A percentile compares a stretch with the other conserved stretches of the same genome.
phyloP scores from a whole-genome alignment of 2,113 vertebrate genomes.

The Petrocephalus microphthalmus region DNA sequence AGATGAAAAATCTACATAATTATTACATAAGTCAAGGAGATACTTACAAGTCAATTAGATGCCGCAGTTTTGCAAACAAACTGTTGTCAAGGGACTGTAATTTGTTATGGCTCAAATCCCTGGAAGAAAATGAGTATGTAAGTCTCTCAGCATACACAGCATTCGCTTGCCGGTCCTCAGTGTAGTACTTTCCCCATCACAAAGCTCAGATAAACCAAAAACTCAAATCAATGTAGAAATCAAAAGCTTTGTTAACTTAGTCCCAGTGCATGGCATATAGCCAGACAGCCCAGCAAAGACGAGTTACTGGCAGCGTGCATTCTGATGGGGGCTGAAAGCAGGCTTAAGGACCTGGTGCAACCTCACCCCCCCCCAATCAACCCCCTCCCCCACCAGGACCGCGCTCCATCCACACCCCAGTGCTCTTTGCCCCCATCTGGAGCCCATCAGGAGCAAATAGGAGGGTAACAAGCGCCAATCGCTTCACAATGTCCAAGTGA shows the following conservation, averaged over 20 bases:
- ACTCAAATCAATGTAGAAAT: background rate
- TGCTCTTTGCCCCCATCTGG: constrained; percentile 88
- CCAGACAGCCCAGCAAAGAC: constrained; percentile 67
- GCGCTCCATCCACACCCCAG: constrained; percentile 72
- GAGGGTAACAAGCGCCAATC: constrained; percentile 63
- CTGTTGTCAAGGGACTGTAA: constrained; percentile 71
- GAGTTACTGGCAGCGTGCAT: constrained; percentile 25
- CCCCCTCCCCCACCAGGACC: constrained; percentile 64
- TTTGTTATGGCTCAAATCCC: constrained; percentile 91
- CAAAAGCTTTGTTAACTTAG: background rate
- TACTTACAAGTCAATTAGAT: constrained; percentile 87
- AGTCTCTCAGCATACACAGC: background rate
- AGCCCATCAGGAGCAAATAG: constrained; percentile 75
- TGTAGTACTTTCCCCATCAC: background rate
- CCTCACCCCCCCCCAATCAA: background rate
- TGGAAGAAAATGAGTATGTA: constrained; percentile 48
- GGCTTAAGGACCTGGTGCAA: constrained; percentile 62
- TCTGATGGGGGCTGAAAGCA: constrained; percentile 43
- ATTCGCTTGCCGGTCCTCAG: too few species aligned
- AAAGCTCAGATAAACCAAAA: background rate
- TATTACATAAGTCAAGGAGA: background rate
- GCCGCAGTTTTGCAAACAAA: constrained; percentile 72
- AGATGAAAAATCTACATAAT: background rate
- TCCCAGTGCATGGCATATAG: constrained; percentile 7
- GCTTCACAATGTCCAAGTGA: constrained; percentile 55